Base-by-base conservation (phyloP, 2,797 vertebrate species). In the Triplophysa yarkandensis region DNA sequence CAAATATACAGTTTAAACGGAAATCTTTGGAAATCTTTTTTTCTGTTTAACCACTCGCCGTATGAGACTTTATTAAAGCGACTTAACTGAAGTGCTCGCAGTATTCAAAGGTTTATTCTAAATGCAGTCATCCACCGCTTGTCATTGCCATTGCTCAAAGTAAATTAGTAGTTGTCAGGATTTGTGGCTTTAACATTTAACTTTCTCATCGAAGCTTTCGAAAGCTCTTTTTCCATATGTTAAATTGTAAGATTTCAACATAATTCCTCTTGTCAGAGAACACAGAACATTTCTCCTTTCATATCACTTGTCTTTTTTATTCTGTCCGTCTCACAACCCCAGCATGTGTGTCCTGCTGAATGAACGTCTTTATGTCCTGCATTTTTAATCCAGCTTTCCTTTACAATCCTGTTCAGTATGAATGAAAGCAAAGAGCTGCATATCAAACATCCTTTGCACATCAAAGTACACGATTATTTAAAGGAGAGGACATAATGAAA, bases 181-280 rank as follows among this genome's bases (percentile, higher is more conserved):
- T 32, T 32, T n/a, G 8, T 64, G 27, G 25, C 7, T 63, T 63
- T 73, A 64, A 55, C 14, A 11, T 64, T 17, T 9, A 17, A 32
- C n/a, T 48, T 48, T 73, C 25, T 39, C 34, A 23, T 23, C 41
- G 25, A 63, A 8, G 16, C 23, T 25, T 61, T 71, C 41, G 46
- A 43, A 28, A 58, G 39, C 19, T 13, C 21, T 27, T 25, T 61
- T 62, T 62, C 21, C 28, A 27, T 62, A 34, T 44, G 36, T 62
- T 50, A 39, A 14, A 0, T 50, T 61, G 57, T 0, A 6, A 43
- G 9, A 23, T 30, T 39, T 62, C 43, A 50, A 44, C n/a, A 46
- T 62, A 71, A 71, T 71, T 71, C 11, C 16, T 25, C 43, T 32
- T 61, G 69, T 62, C 57, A 71, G 25, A 57, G 27, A 71, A 62